phyloP scores from a whole-genome alignment of 2,113 vertebrate species.

The Aptenodytes forsteri region DNA sequence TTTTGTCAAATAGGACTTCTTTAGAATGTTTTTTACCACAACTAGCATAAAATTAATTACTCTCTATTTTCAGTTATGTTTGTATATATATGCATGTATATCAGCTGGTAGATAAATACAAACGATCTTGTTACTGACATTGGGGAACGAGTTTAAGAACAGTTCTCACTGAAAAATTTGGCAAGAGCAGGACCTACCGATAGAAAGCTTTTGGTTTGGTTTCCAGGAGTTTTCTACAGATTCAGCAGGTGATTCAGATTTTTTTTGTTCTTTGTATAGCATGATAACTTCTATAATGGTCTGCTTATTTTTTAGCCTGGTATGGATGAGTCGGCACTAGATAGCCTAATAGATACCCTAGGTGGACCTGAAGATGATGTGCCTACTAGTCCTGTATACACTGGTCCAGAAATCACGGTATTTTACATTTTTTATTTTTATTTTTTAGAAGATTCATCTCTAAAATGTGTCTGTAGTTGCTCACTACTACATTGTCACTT shows the following conservation, averaged over 20 bases:
- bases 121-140: background rate
- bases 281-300: background rate
- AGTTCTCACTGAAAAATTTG: background rate
- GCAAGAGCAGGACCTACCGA: background rate
- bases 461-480: background rate
- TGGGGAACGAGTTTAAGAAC: background rate
- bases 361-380: constrained; percentile 59
- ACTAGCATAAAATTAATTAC: background rate
- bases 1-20: background rate
- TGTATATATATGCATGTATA: accelerated
- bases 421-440: background rate
- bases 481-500: background rate
- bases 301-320: constrained; percentile 55
- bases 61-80: background rate
- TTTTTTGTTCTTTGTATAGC: background rate
- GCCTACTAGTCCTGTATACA: constrained; percentile 58
- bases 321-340: constrained; percentile 70
- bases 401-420: constrained; percentile 73
- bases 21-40: background rate
- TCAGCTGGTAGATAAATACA: background rate
- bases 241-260: background rate
- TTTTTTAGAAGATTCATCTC: background rate
- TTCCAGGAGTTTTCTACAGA: background rate
- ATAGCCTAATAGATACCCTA: constrained; percentile 73
- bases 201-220: background rate